phyloP scores from a whole-genome alignment of 1,140 invertebrate species.

The Drosophila punjabiensis region DNA sequence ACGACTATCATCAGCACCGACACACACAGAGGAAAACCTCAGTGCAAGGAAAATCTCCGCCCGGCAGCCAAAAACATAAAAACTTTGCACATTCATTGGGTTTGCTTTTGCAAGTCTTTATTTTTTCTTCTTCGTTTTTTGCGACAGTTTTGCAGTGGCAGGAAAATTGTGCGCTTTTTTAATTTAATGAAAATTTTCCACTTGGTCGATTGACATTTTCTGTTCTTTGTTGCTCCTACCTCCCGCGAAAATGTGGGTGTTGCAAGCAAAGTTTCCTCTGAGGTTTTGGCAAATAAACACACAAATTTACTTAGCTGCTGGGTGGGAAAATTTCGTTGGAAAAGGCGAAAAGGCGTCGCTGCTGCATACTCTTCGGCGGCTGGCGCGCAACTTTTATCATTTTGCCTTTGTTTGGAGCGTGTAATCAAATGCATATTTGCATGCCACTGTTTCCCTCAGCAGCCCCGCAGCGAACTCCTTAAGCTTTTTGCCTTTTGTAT shows the following conservation, averaged over 20 bases:
- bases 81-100: constrained; percentile 81
- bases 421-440: constrained; percentile 84
- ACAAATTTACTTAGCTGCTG: constrained; percentile 75
- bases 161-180: constrained; percentile 81
- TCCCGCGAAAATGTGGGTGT: constrained; percentile 27
- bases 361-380: constrained; percentile 63
- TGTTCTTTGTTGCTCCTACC: constrained; percentile 58
- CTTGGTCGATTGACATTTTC: constrained; percentile 84
- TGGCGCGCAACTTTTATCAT: constrained; percentile 70
- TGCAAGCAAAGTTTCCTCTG: constrained; percentile 62
- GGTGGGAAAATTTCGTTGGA: constrained; percentile 38
- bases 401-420: constrained; percentile 79
- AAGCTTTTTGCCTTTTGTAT: constrained; percentile 76
- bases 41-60: constrained; percentile 69
- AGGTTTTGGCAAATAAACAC: constrained; percentile 78
- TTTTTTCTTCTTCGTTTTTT: constrained; percentile 36
- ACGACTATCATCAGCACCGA: constrained; percentile 45
- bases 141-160: constrained; percentile 59
- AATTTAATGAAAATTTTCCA: constrained; percentile 85
- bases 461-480: background rate
- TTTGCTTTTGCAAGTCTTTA: constrained; percentile 33
- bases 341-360: constrained; percentile 65
- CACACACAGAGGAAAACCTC: constrained; percentile 37
- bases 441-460: constrained; percentile 44
- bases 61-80: constrained; percentile 80